Evolutionary conservation across 53 echinoderm and acorn worm species (phyloP), one percentile per base, ranked within the genome.

Genomic region (Echinometra lucunter): DNA sequence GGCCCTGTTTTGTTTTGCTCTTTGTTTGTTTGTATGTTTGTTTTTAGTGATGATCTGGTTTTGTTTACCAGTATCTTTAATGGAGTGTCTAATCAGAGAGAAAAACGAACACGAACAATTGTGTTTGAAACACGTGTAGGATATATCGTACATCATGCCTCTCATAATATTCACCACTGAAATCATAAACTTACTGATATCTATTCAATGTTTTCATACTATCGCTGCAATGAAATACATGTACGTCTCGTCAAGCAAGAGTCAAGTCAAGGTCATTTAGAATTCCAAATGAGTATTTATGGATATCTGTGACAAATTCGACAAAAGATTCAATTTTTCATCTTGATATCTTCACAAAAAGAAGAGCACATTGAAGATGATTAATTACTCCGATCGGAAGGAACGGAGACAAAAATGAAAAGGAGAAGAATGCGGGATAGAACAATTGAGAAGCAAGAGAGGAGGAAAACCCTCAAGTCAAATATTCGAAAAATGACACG

Each of bases 371-470:
- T 78, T 42, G 78, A 42, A 78, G 38, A 40, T 78, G 78, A 78
- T 78, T 78, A 78, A 78, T 78, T 4, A 78, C 78, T 35, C 6
- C 42, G 42, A 78, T 78, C 78, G 78, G 78, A 78, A 78, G 78
- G 78, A 78, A 78, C 11, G 38, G 42, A 38, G 78, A 78, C 78
- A 42, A 6, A 13, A 63, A 75, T 38, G 78, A 19, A 42, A 19
- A 38, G 19, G 19, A 40, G 78, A 21, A 40, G 38, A 78, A 42
- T 19, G 78, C 11, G 21, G 2, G 4, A 5, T 19, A 78, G 72
- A 72, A 72, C 72, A 72, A 72, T 72, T 72, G 16, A 28, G 35
- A 35, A 72, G 72, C 72, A 13, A 35, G 72, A 72, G 12, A 35
- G 72, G 32, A 32, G 72, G 72, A 28, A 34, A 16, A 13, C 34